Base-by-base conservation (phyloP, 2,888 invertebrate genomes). In the Metallyticus violacea region DNA sequence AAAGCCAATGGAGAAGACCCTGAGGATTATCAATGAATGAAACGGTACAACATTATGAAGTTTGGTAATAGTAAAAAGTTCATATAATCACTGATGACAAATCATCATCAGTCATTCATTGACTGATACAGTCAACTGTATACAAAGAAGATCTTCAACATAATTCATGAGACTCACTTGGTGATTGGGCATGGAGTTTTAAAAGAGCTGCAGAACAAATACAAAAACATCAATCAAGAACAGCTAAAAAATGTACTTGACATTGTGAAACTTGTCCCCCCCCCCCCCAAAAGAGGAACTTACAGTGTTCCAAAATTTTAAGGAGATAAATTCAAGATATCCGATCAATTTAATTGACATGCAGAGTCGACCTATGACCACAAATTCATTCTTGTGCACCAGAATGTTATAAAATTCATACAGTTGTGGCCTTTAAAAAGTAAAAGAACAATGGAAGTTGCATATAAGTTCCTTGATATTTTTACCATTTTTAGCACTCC, bases 401-500 rank as follows among this genome's bases (percentile, higher is more conserved):
- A 91, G 89, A 91, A 91, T 86, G 86, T 90, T 0, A 92, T 91
- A n/a, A 91, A 91, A 90, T 92, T 91, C 89, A 89, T 91, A 26
- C 81, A 89, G 22, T 88, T 92, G 6, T 88, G 91, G 82, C 86
- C 91, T 7, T 87, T 91, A 26, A 87, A 89, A 89, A 90, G 88
- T 3, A 91, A 91, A 85, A 87, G n/a, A n/a, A n/a, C n/a, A 2
- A 88, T 86, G 83, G 91, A 92, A 88, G 91, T 91, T 26, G 91
- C 91, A 28, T 88, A 90, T 86, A 85, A 89, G 15, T 81, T 92
- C 3, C 79, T 90, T 28, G 90, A 91, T 85, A 91, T 92, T 85
- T 92, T 92, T n/a, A n/a, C n/a, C n/a, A n/a, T 89, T 88, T 90
- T 92, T 87, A 91, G 91, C 9, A 90, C 91, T 9, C 91, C 91